Evolutionary conservation across 1,140 invertebrate species (phyloP), one percentile per base, ranked within the genome.

Genomic region (Druon quercuslanigerum): DNA sequence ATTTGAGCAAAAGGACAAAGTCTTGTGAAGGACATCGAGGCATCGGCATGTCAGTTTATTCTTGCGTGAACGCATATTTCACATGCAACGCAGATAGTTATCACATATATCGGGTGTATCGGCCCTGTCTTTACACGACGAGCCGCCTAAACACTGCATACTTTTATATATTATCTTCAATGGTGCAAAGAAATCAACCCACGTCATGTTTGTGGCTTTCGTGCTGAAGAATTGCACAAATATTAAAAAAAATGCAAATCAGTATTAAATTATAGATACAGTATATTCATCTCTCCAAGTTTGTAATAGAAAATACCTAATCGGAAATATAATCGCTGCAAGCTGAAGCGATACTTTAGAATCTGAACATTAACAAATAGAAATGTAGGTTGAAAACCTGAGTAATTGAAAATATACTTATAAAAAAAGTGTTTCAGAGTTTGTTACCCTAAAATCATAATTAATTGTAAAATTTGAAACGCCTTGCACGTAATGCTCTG

Each of bases 161-260:
- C 46, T 66, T 66, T 66, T 33, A 66, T 66, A 66, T 66, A 4
- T 33, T 33, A 66, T 66, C 33, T 66, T 66, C 46, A 66, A 66
- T 46, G 60, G 14, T 25, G 33, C 60, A 66, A 46, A 66, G 60
- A 66, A 66, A 66, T 66, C 33, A 66, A 66, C 33, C 60, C 33
- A 66, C 33, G 60, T 66, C 60, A 66, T 66, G 60, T 66, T 66
- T 66, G 33, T 66, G 60, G 25, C 60, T 46, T 66, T 66, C 57
- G 14, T 3, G 57, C 40, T 66, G 14, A 66, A 66, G 60, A 66
- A 66, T 66, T 46, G n/a, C 60, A 46, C 16, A 66, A 66, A 66
- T 66, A 16, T 16, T n/a, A 46, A 16, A 16, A 33, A 14, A 66
- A 66, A 40, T 66, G 25, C 25, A 66, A 46, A 40, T 20, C 25